A percentile compares a stretch with the other conserved stretches of the same genome.
Conservation (phyloP, 2,888 invertebrate species). For the Argyra leucocephala region DNA sequence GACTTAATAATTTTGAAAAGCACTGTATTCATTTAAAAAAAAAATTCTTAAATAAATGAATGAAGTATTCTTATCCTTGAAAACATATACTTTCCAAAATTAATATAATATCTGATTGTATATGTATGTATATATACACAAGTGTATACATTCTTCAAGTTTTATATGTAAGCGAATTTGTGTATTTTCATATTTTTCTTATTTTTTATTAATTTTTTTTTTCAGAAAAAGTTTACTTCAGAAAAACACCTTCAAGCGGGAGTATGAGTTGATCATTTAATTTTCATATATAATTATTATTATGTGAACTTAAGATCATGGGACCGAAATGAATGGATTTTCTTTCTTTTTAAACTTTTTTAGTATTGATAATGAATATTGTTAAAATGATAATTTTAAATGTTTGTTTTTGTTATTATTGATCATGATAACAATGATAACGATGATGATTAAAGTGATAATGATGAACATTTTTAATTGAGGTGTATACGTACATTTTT, state of each 20-base stretch:
- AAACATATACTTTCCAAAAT: background rate
- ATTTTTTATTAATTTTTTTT: background rate
- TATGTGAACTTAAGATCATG: background rate
- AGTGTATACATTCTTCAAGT: background rate
- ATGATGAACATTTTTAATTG: too few species aligned
- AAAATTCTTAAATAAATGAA: background rate
- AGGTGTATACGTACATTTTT: too few species aligned
- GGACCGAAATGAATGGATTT: background rate
- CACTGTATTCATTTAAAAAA: too few species aligned
- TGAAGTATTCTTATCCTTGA: background rate
- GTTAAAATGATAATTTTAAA: background rate
- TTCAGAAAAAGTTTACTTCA: background rate
- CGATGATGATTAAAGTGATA: too few species aligned
- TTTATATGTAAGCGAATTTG: background rate
- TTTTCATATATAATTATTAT: background rate
- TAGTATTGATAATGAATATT: background rate
- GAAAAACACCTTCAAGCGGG: too few species aligned
- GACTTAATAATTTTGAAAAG: too few species aligned
- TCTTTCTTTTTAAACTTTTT: background rate
- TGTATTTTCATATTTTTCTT: background rate
- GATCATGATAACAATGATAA: background rate
- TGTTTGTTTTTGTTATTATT: background rate
- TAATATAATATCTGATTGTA: background rate
- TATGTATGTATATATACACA: background rate
- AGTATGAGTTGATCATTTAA: background rate